Evolutionary conservation across 2,888 invertebrate genomes (phyloP), one percentile per base, ranked within the genome.

Genomic region (Argyresthia goedartella): DNA sequence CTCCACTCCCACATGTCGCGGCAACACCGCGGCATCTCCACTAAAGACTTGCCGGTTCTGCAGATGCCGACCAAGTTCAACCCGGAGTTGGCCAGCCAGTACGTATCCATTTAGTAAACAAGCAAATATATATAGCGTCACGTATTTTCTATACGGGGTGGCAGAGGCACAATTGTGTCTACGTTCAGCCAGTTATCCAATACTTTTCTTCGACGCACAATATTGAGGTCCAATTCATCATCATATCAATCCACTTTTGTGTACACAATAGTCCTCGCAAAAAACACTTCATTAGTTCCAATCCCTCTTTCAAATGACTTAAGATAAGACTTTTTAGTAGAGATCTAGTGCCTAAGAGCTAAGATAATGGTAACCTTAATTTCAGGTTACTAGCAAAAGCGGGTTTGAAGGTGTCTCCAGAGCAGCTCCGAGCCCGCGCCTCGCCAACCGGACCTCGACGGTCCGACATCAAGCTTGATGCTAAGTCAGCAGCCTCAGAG

Each of bases 1-100:
- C 88, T 96, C 52, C 96, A 96, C 84, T 96, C 96, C 54, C 96
- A 96, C 80, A 96, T 96, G 96, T 95, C 95, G 55, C 91, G 96
- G 49, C 96, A 96, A 71, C 96, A 96, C 77, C 91, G 96, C 54
- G 96, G 96, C 57, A 96, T 96, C 71, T 95, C 95, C 71, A 96
- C 96, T 64, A 96, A 96, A 86, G 96, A 96, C 76, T 87, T 96
- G 63, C 96, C 96, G 9, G 96, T 96, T 45, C 84, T 96, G 59
- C 96, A 96, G 55, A 96, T 96, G 96, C 96, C 96, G 16, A 94
- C 95, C 55, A 92, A 95, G 16, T 96, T 96, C 74, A 95, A 96
- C 78, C 96, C 96, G 0, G 95, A 95, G 57, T 88, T 96, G 50
- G 96, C 96, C 54, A 93, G 93, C 81, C 89, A 89, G 90, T 90